A percentile compares a stretch with the other conserved stretches of the same genome.
Evolutionary conservation across 2,888 invertebrate genomes (phyloP).

Genomic region (Odontothrips loti): DNA sequence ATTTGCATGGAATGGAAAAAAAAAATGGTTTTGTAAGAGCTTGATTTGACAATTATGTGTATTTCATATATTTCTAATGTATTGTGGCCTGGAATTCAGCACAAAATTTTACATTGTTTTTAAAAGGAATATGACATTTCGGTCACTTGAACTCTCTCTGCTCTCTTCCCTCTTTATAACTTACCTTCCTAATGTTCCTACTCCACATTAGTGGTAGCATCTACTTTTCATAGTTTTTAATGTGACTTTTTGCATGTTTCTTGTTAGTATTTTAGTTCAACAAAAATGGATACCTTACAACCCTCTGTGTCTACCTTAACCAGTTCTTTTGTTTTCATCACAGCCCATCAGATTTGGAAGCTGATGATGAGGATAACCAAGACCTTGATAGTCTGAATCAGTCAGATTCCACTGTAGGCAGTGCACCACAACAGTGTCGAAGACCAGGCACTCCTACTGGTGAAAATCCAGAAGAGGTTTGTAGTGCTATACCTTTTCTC

Average conservation of each 20-base stretch:
- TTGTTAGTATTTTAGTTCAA: not conserved
- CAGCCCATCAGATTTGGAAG: constrained; percentile 57
- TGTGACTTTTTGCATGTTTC: not conserved
- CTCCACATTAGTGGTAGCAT: too few species aligned
- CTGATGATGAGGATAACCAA: constrained; percentile 57
- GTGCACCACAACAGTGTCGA: constrained; percentile 36
- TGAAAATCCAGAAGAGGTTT: constrained; percentile 47
- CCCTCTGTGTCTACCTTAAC: not conserved
- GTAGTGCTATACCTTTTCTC: constrained; percentile 28
- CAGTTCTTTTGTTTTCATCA: constrained; percentile 35
- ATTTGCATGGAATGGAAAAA: not conserved
- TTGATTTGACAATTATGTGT: too few species aligned
- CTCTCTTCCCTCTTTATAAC: too few species aligned
- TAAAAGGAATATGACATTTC: too few species aligned
- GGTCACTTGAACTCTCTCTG: too few species aligned
- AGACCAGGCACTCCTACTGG: constrained; percentile 47
- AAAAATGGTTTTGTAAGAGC: not conserved
- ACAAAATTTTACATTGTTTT: too few species aligned
- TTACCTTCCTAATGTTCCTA: too few species aligned
- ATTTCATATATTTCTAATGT: not conserved
- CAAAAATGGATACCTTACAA: too few species aligned
- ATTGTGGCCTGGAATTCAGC: not conserved
- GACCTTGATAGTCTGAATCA: constrained; percentile 45
- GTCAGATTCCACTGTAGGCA: constrained; percentile 45
- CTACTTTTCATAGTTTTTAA: not conserved